Conservation (phyloP, 2,888 invertebrate species). For the Chrysina gloriosa region DNA sequence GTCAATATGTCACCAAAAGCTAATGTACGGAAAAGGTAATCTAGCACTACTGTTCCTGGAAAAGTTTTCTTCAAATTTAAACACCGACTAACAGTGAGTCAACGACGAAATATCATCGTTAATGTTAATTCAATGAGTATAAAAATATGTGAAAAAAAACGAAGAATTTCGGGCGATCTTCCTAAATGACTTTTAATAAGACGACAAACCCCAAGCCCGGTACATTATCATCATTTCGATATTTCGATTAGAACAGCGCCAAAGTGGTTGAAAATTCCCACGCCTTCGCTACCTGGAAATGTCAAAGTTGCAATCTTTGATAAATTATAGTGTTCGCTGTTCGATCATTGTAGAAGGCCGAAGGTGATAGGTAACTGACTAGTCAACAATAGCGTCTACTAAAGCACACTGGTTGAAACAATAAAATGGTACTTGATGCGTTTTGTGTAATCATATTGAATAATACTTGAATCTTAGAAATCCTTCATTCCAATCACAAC, state of each 20-base stretch:
- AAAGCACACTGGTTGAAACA: neutral
- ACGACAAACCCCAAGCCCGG: slow-evolving; percentile 9
- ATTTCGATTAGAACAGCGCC: neutral
- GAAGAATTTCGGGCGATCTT: slow-evolving; percentile 2
- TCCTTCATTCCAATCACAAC: too few species aligned
- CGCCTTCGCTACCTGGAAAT: slow-evolving; percentile 49
- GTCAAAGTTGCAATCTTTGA: slow-evolving; percentile 48
- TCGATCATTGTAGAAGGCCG: neutral
- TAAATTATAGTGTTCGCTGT: slow-evolving; percentile 48
- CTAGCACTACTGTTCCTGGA: slow-evolving; percentile 3
- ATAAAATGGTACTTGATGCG: too few species aligned
- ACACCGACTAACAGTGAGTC: slow-evolving; percentile 3
- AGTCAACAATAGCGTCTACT: slow-evolving; percentile 8
- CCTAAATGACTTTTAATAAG: slow-evolving; percentile 22
- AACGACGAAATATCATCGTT: slow-evolving; percentile 7
- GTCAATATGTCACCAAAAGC: neutral
- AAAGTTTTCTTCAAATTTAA: slow-evolving; percentile 6
- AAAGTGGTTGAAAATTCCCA: slow-evolving; percentile 44
- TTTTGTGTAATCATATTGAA: too few species aligned
- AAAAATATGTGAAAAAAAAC: slow-evolving; percentile 11
- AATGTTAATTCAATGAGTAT: slow-evolving; percentile 2
- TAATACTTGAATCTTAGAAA: too few species aligned
- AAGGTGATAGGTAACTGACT: neutral
- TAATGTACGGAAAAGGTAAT: slow-evolving; percentile 2
- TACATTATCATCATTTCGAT: slow-evolving; percentile 12